phyloP scores from a whole-genome alignment of 2,888 invertebrate species.

The Oligia latruncula region DNA sequence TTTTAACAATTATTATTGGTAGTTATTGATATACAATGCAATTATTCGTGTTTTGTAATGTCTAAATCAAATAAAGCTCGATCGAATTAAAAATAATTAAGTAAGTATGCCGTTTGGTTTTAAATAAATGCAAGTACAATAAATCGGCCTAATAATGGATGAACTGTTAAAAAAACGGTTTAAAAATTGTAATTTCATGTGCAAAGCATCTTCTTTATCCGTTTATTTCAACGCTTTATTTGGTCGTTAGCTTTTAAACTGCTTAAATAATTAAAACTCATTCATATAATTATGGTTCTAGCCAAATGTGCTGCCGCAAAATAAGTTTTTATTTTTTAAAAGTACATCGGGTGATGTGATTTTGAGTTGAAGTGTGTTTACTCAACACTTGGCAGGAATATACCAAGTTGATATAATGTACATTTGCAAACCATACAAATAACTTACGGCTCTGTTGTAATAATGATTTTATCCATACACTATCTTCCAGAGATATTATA shows the following conservation, averaged over 20 bases:
- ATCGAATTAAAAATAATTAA: constrained; percentile 14
- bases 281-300: neutral
- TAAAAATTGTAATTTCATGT: neutral
- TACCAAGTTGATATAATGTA: neutral
- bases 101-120: constrained; percentile 4
- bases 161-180: neutral
- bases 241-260: neutral
- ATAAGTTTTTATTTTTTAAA: neutral
- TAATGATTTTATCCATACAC: neutral
- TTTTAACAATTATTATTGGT: constrained; percentile 14
- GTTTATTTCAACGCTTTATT: neutral
- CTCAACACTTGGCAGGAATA: neutral
- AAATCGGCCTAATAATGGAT: neutral
- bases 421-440: neutral
- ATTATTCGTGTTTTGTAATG: constrained; percentile 4
- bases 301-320: neutral
- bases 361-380: neutral
- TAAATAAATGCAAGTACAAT: constrained; percentile 19
- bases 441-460: neutral
- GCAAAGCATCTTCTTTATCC: neutral
- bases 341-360: no score
- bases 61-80: neutral
- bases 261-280: neutral
- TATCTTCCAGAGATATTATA: neutral
- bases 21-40: constrained; percentile 18